Conservation (phyloP, 2,888 invertebrate species). For the Leptura quadrifasciata region DNA sequence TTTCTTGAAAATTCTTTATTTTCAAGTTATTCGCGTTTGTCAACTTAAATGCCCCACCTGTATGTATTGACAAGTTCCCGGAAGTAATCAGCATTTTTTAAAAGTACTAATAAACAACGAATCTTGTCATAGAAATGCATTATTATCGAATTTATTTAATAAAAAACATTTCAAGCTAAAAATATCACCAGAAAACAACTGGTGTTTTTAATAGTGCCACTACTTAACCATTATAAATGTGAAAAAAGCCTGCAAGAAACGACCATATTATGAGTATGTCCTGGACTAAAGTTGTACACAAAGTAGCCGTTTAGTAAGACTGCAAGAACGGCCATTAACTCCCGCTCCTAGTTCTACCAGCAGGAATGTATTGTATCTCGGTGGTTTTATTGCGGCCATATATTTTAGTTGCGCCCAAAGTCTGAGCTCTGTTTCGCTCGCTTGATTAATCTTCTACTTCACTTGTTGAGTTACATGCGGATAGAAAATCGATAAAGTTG, state of each 20-base stretch:
- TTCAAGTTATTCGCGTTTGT: too few relatives aligned
- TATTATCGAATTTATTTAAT: background rate
- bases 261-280: conserved; percentile 28
- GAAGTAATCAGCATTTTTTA: too few relatives aligned
- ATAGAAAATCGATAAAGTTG: conserved; percentile 48
- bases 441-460: conserved; percentile 57
- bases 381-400: conserved; percentile 56
- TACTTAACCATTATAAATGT: background rate
- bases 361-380: conserved; percentile 53
- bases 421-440: conserved; percentile 54
- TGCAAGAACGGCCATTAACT: conserved; percentile 52
- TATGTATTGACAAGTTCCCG: too few relatives aligned
- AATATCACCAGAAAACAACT: background rate
- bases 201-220: background rate
- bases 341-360: conserved; percentile 39
- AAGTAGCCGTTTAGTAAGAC: conserved; percentile 51
- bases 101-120: too few relatives aligned
- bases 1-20: too few relatives aligned
- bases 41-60: too few relatives aligned
- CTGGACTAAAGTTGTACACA: conserved; percentile 43
- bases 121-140: too few relatives aligned
- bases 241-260: conserved; percentile 32
- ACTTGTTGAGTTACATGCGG: conserved; percentile 54
- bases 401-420: conserved; percentile 55
- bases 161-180: background rate